These are phyloP conservation scores for Amblyornis subalaris DNA, from an alignment of 2,113 vertebrate species.

Conservation along the genomic window DNA sequence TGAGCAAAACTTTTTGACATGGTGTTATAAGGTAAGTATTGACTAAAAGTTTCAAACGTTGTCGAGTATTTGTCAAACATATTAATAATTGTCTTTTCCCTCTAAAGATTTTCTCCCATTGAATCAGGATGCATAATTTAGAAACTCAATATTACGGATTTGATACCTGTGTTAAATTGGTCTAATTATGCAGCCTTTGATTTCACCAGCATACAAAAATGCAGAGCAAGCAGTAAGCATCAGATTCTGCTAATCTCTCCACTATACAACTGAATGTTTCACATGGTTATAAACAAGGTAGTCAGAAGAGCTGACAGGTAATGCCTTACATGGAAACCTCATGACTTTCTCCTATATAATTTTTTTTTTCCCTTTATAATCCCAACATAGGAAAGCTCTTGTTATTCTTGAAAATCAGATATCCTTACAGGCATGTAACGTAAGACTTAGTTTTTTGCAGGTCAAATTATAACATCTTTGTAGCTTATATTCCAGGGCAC, in stretches of 20 bases:
- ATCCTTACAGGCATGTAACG: background rate
- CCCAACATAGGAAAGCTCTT: background rate
- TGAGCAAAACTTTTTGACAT: background rate
- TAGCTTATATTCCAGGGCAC: background rate
- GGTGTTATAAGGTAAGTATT: background rate
- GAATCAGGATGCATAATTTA: background rate
- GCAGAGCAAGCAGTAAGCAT: background rate
- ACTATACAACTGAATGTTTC: background rate
- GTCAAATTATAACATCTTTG: background rate
- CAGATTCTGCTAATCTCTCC: background rate
- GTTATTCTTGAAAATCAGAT: background rate
- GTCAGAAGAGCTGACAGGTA: background rate
- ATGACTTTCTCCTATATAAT: accelerated
- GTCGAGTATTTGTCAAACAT: background rate
- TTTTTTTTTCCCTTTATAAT: background rate
- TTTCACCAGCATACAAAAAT: background rate
- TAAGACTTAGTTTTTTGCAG: background rate
- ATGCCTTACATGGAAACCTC: background rate
- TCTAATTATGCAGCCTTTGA: background rate
- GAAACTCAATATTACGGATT: background rate
- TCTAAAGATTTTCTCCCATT: background rate
- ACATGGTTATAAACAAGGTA: background rate
- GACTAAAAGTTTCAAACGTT: background rate
- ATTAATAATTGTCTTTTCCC: background rate
- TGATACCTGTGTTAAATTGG: background rate